Evolutionary conservation across 2,113 vertebrate genomes (phyloP), one percentile per base, ranked within the genome.

Genomic region (Psammodynastes pulverulentus): DNA sequence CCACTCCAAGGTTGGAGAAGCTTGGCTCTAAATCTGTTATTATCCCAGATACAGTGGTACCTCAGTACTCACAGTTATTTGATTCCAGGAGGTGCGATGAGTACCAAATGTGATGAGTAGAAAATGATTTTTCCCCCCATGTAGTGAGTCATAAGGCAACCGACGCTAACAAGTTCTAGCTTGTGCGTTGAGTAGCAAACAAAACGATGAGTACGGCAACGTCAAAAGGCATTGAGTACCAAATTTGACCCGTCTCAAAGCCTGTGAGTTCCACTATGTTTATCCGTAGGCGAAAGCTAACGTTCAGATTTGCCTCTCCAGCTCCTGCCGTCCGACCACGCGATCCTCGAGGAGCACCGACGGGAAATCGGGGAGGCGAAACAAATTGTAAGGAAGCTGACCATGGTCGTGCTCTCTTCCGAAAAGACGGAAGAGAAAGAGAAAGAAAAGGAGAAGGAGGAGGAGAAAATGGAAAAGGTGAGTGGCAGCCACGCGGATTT

Each of bases 331-430:
- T 96, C 97, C 93, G 99, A 99, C 97, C 98, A 96, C 96, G 94
- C 95, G 94, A 99, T 99, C 72, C 96, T 98, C 39, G 99, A 99
- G 96, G 99, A 99, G 90, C 98, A 99, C 96, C 99, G 98, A 96
- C 95, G 97, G 85, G 99, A 98, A 94, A 98, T 99, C 95, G 96
- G 98, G 9, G 99, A 99, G 97, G 99, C 99, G 52, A 99, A 99
- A 95, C 99, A 99, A 95, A 98, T 99, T 89, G 98, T 99, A 58
- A 98, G 99, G 94, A 99, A 99, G 95, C 98, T 99, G 94, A 99
- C 98, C 0, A 98, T 99, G 98, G 99, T 99, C 0, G 98, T 99
- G 49, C 97, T 99, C 45, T 99, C 99, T 89, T 99, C 99, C 17
- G 98, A 99, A 94, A 99, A 98, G 96, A 95, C 97, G 9, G 98